A percentile compares a stretch with the other conserved stretches of the same genome.
These are phyloP conservation scores for Anolis sagrei DNA, from an alignment of 2,113 vertebrate genomes.

Conservation along the genomic window DNA sequence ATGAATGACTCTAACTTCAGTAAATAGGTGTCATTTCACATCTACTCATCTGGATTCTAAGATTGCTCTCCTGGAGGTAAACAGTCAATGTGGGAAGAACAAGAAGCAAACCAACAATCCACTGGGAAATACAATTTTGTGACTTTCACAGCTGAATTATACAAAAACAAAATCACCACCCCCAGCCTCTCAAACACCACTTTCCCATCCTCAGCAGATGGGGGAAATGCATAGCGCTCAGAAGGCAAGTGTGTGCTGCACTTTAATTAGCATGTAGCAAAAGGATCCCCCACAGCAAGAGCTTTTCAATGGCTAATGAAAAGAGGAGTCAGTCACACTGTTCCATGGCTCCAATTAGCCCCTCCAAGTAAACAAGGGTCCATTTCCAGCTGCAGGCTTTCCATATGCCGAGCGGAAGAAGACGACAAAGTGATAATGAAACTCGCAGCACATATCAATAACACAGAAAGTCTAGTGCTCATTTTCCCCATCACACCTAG, in stretches of 20 bases:
- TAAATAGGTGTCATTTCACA: background rate
- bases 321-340: background rate
- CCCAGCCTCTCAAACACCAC: background rate
- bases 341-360: slow-evolving; percentile 5
- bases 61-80: background rate
- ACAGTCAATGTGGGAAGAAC: background rate
- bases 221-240: background rate
- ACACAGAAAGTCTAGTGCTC: background rate
- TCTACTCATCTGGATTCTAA: background rate
- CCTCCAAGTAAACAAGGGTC: slow-evolving; percentile 11
- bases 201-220: slow-evolving; percentile 28
- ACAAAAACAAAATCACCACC: background rate
- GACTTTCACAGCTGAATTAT: background rate
- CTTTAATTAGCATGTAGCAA: slow-evolving; percentile 24
- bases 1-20: too few relatives aligned
- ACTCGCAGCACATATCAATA: background rate
- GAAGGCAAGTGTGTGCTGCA: background rate
- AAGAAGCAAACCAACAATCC: background rate
- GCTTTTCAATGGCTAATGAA: background rate
- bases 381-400: background rate
- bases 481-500: background rate
- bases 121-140: background rate
- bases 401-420: background rate
- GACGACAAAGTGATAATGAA: background rate
- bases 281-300: slow-evolving; percentile 19